These are phyloP conservation scores for Lagopus leucura DNA, from an alignment of 2,113 vertebrate species.

Conservation along the genomic window DNA sequence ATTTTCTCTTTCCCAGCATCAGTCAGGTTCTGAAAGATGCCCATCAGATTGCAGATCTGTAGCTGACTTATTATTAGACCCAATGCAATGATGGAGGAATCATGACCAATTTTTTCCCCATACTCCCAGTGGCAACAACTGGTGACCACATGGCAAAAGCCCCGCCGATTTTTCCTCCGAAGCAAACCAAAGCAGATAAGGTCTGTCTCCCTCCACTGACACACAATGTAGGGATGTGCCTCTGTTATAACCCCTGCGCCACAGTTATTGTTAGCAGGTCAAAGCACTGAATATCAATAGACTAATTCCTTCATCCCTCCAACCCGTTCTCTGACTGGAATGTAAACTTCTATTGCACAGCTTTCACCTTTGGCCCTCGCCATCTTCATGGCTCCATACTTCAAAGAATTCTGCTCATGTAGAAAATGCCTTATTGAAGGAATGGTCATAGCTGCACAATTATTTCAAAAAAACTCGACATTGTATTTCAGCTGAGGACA, in stretches of 20 bases:
- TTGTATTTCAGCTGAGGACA: conserved; percentile 43
- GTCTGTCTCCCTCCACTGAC: background rate
- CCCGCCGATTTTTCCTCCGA: background rate
- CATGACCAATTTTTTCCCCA: background rate
- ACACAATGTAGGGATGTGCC: conserved; percentile 63
- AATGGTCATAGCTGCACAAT: conserved; percentile 38
- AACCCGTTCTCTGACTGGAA: conserved; percentile 67
- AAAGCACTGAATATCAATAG: conserved; percentile 82
- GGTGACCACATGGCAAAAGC: background rate
- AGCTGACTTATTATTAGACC: background rate
- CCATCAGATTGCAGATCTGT: background rate
- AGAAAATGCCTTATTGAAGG: conserved; percentile 8
- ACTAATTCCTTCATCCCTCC: conserved; percentile 56
- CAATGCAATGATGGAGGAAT: background rate
- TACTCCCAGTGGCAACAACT: background rate
- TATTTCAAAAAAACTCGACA: conserved; percentile 42
- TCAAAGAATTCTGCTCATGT: conserved; percentile 51
- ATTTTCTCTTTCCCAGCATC: conserved; percentile 20
- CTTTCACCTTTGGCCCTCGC: conserved; percentile 69
- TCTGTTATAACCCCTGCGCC: conserved; percentile 76
- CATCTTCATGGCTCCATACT: conserved; percentile 13
- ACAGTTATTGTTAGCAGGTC: conserved; percentile 75
- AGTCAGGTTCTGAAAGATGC: background rate
- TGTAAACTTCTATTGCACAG: conserved; percentile 52
- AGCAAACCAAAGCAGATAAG: background rate